A percentile compares a stretch with the other conserved stretches of the same genome.
Conservation (phyloP, 2,113 vertebrate species). For the Stictonetta naevosa region DNA sequence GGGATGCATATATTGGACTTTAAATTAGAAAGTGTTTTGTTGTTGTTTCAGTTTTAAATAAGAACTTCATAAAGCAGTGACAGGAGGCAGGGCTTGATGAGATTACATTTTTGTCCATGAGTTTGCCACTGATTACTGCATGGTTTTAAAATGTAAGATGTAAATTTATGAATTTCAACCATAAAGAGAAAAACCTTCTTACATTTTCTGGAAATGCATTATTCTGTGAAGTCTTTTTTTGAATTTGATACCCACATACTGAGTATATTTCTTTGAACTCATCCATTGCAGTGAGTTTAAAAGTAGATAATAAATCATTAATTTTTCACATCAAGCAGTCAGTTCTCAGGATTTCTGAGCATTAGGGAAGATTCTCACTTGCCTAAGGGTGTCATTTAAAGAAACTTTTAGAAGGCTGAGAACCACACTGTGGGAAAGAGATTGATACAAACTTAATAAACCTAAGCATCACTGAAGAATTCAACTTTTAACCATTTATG, state of each 20-base stretch:
- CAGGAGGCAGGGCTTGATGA: background rate
- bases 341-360: conserved; percentile 26
- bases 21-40: background rate
- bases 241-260: conserved; percentile 33
- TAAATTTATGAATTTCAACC: background rate
- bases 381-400: conserved; percentile 41
- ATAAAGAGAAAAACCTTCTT: background rate
- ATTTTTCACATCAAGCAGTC: conserved; percentile 51
- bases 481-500: background rate
- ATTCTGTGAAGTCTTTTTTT: conserved; percentile 26
- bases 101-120: background rate
- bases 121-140: background rate
- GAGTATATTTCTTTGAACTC: conserved; percentile 56
- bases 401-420: background rate
- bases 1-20: background rate
- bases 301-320: conserved; percentile 69
- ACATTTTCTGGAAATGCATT: conserved; percentile 17
- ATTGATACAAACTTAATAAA: background rate
- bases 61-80: background rate
- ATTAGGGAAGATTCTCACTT: conserved; percentile 15
- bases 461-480: background rate
- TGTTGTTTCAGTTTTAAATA: background rate
- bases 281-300: conserved; percentile 36
- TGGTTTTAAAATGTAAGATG: background rate
- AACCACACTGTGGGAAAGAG: background rate